Conservation (phyloP, 2,113 vertebrate species). For the Pangasianodon gigas region DNA sequence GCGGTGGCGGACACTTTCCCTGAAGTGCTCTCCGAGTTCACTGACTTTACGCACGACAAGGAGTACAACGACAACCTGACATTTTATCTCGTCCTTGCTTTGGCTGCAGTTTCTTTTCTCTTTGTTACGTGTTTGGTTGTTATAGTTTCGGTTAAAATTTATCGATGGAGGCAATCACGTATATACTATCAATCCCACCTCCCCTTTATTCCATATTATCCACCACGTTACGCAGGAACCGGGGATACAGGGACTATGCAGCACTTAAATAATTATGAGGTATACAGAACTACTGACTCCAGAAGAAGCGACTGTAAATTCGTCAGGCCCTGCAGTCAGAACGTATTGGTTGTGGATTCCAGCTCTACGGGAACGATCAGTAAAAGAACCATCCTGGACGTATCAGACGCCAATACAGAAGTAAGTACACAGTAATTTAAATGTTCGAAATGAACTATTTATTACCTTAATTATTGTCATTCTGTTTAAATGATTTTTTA, state of each 20-base stretch:
- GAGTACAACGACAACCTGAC: not conserved
- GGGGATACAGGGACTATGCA: not conserved
- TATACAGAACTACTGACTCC: not conserved
- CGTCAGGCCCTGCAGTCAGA: not conserved
- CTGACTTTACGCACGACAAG: slow-evolving; percentile 42
- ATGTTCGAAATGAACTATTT: not conserved
- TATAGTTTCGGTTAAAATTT: not conserved
- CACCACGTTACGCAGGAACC: not conserved
- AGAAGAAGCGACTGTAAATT: not conserved
- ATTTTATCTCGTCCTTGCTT: not conserved
- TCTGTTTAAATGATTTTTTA: not conserved
- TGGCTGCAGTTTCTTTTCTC: not conserved
- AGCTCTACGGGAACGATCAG: not conserved
- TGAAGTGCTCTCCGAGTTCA: slow-evolving; percentile 54
- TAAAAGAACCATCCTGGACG: not conserved
- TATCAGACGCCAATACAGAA: not conserved
- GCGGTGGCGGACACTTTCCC: slow-evolving; percentile 58
- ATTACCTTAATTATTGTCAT: not conserved
- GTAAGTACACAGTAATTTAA: not conserved
- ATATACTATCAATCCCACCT: not conserved
- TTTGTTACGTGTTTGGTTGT: not conserved
- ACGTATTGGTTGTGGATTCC: not conserved
- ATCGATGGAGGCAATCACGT: not conserved
- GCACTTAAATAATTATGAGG: not conserved
- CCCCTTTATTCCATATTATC: not conserved